Conservation (phyloP, 2,888 invertebrate genomes). For the Enchytraeus crypticus region DNA sequence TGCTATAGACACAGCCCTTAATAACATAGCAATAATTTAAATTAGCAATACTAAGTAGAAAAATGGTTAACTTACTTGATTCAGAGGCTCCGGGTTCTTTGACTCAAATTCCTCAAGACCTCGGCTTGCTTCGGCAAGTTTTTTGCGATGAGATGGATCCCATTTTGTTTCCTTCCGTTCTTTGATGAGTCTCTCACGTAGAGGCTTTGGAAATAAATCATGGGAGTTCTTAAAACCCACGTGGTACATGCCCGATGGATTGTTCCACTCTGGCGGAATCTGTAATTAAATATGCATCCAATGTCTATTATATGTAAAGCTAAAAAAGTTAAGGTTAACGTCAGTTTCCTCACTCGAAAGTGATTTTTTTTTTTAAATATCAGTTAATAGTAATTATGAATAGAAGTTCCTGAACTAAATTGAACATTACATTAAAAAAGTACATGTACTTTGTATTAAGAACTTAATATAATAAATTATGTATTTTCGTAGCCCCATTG, state of each 20-base stretch:
- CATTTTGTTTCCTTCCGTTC: constrained; percentile 72
- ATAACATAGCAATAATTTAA: too few relatives aligned
- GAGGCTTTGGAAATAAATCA: constrained; percentile 74
- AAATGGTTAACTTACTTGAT: too few relatives aligned
- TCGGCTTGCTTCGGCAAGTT: constrained; percentile 64
- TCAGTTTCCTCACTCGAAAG: too few relatives aligned
- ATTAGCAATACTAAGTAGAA: too few relatives aligned
- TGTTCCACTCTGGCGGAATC: constrained; percentile 74
- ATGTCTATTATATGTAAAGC: not conserved
- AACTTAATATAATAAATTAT: too few relatives aligned
- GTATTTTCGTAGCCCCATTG: too few relatives aligned
- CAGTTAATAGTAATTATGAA: too few relatives aligned
- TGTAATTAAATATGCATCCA: constrained; percentile 45
- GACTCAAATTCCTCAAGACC: constrained; percentile 12
- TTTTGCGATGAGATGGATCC: constrained; percentile 72
- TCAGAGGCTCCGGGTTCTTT: constrained; percentile 6
- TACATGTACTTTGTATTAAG: too few relatives aligned
- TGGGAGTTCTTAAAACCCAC: constrained; percentile 77
- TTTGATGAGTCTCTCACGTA: constrained; percentile 68
- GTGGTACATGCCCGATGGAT: constrained; percentile 74
- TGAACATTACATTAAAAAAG: too few relatives aligned
- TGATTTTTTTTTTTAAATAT: not conserved
- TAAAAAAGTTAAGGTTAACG: too few relatives aligned
- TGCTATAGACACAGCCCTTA: too few relatives aligned
- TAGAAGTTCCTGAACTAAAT: too few relatives aligned